Base-by-base conservation (phyloP, 2,113 vertebrate genomes). In the Guaruba guarouba region DNA sequence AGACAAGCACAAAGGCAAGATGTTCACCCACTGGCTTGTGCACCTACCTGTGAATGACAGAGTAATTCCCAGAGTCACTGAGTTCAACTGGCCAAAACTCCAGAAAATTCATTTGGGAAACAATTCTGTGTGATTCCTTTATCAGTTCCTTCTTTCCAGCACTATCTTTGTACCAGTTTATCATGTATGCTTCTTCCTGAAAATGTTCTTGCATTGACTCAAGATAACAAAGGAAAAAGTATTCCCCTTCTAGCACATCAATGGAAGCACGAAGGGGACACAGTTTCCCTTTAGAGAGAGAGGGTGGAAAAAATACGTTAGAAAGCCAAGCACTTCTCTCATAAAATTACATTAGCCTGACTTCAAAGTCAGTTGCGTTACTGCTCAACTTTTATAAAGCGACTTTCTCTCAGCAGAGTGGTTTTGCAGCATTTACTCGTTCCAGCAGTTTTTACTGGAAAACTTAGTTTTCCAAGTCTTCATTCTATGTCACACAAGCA, bases 51-150 rank as follows among this genome's bases (percentile, higher is more conserved):
- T 86, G n/a, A 62, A 39, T 77, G 82, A 95, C 96, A 75, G 27
- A 62, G 68, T 98, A 98, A 78, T 54, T 83, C 49, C 98, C 98
- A 71, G 82, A 87, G 44, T 98, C 98, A 66, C 71, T 41, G 68
- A 97, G 48, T 51, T 97, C 92, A 77, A 76, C 64, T 63, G 98
- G 98, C 98, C 98, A 98, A 91, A 98, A 98, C 54, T 97, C 97
- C 95, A 98, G 85, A 79, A 70, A 41, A 57, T 93, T 85, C 57
- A 33, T 92, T 20, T 35, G 74, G 33, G 88, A 49, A 89, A 70
- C 17, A 43, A 97, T 95, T 95, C 98, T 97, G 15, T 12, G 33
- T 13, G 95, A 96, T 86, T 49, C 43, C 28, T 59, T 76, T 86
- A 95, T 29, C 68, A 93, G 57, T 9, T 96, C 84, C 25, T 64